Percentiles rank a stretch among this genome's conserved stretches.
phyloP scores from a whole-genome alignment of 2,888 invertebrate species.

The Autographa gamma region DNA sequence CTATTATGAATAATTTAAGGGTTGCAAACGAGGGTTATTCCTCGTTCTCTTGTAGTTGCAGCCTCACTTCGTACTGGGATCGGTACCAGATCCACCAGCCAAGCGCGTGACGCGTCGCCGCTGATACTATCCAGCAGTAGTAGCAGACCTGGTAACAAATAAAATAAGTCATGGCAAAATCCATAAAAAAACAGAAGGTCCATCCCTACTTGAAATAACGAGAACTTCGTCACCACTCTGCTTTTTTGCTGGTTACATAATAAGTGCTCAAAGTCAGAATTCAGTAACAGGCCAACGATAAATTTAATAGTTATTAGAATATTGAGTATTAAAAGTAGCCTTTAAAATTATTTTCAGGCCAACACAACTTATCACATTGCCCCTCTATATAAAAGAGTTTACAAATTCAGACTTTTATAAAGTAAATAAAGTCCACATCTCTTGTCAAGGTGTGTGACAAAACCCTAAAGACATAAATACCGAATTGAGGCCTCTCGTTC shows the following conservation, averaged over 20 bases:
- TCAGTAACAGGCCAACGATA: too few relatives aligned
- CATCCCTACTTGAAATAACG: too few relatives aligned
- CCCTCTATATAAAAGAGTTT: too few relatives aligned
- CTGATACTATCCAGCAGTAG: slow-evolving; percentile 86
- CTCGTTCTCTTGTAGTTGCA: slow-evolving; percentile 71
- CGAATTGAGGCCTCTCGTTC: slow-evolving; percentile 16
- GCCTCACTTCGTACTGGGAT: slow-evolving; percentile 82
- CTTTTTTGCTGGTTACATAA: too few relatives aligned
- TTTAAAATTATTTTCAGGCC: too few relatives aligned
- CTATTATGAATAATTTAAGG: slow-evolving; percentile 16
- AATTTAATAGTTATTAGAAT: too few relatives aligned
- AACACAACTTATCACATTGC: too few relatives aligned
- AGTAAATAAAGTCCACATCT: background rate
- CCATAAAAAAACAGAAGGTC: too few relatives aligned
- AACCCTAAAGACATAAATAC: slow-evolving; percentile 29
- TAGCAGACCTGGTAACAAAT: slow-evolving; percentile 77
- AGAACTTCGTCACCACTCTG: too few relatives aligned
- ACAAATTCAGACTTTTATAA: background rate
- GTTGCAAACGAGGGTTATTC: slow-evolving; percentile 38
- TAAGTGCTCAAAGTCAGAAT: too few relatives aligned
- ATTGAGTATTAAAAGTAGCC: too few relatives aligned
- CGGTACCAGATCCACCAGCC: slow-evolving; percentile 87
- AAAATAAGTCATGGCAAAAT: background rate
- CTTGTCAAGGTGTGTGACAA: background rate
- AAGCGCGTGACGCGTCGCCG: slow-evolving; percentile 82